These are phyloP conservation scores for Strix aluco DNA, from an alignment of 2,113 vertebrate species.

Conservation along the genomic window DNA sequence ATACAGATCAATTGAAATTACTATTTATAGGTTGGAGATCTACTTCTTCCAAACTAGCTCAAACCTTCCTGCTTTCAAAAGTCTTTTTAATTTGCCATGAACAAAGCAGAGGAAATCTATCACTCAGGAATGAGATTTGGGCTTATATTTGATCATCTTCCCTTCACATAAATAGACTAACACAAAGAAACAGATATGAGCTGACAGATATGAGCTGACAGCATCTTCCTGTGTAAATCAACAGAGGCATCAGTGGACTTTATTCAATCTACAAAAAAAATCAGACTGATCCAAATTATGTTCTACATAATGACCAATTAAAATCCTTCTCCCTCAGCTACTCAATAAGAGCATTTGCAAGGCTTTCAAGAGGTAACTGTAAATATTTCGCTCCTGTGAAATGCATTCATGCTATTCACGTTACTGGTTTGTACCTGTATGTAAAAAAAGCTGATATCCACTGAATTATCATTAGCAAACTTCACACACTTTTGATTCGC, in stretches of 20 bases:
- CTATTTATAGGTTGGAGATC: not conserved
- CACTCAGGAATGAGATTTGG: not conserved
- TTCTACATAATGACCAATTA: not conserved
- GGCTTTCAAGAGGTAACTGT: not conserved
- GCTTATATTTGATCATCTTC: constrained; percentile 7
- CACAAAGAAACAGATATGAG: not conserved
- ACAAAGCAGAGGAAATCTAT: not conserved
- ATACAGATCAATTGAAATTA: not conserved
- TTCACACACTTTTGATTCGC: not conserved
- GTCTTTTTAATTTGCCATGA: not conserved
- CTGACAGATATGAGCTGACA: not conserved
- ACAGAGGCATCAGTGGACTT: not conserved
- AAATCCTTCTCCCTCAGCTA: not conserved
- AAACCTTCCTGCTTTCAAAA: not conserved
- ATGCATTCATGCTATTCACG: not conserved
- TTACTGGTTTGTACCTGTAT: not conserved
- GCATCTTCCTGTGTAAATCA: not conserved
- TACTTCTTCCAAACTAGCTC: not conserved
- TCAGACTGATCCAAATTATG: not conserved
- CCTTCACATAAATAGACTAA: not conserved
- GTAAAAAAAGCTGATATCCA: not conserved
- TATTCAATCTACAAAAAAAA: not conserved
- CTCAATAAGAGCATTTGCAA: not conserved
- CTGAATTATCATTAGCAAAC: not conserved
- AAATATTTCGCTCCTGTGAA: not conserved